A percentile compares a stretch with the other conserved stretches of the same genome.
Evolutionary conservation across 2,797 vertebrate species (phyloP).

Genomic region (Graptemys geographica): DNA sequence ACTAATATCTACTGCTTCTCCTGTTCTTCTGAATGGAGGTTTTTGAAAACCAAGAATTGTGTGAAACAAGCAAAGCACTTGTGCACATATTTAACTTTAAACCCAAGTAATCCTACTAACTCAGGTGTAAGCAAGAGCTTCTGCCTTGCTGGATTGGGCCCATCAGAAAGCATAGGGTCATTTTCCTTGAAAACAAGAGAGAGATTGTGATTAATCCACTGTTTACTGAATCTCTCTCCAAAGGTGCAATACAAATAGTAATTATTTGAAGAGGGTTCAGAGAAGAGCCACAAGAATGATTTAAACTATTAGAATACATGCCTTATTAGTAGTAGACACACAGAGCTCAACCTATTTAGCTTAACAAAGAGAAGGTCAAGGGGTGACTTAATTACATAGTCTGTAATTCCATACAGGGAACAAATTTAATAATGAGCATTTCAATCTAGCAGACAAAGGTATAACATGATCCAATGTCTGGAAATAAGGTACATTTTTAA

Average conservation of each 20-base stretch:
- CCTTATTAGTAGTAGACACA: no score
- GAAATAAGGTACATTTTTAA: neutral
- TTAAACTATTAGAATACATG: no score
- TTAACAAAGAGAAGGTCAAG: no score
- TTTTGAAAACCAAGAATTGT: neutral
- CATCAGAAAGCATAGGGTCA: neutral
- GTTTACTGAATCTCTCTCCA: neutral
- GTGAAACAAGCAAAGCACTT: neutral
- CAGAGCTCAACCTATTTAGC: no score
- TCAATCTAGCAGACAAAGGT: neutral
- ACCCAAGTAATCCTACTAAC: neutral
- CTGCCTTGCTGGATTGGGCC: fast-evolving
- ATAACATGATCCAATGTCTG: neutral
- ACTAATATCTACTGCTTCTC: neutral
- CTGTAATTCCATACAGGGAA: no score
- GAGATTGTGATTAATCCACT: neutral
- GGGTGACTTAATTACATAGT: no score
- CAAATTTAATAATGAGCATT: no score
- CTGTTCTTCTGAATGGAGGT: neutral
- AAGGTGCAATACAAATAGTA: neutral
- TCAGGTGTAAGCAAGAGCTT: neutral
- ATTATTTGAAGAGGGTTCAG: neutral
- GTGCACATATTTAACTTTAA: neutral
- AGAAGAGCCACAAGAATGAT: no score
- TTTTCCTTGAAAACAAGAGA: neutral